Conservation (phyloP, 2,113 vertebrate genomes). For the Sapayoa aenigma region DNA sequence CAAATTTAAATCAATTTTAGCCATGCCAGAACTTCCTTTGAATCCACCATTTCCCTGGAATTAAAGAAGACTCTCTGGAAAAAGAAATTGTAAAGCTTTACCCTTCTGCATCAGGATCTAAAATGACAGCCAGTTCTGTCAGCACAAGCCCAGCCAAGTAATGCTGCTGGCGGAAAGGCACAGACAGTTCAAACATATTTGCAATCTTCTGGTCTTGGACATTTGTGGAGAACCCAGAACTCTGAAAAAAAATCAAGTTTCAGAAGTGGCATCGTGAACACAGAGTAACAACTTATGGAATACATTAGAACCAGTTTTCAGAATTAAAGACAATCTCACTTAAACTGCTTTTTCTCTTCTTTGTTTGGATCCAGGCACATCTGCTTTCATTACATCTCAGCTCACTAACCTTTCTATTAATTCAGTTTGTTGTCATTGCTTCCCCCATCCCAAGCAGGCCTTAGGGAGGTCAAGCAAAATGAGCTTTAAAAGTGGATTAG, state of each 20-base stretch:
- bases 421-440: neutral
- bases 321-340: neutral
- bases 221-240: conserved; percentile 96
- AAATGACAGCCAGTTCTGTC: conserved; percentile 90
- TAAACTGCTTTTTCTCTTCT: neutral
- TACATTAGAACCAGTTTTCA: neutral
- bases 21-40: neutral
- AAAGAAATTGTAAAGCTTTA: conserved; percentile 66
- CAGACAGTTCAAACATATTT: conserved; percentile 98
- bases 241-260: conserved; percentile 73
- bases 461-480: neutral
- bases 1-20: neutral
- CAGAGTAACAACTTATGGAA: neutral
- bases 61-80: neutral
- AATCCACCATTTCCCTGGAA: neutral
- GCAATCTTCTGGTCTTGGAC: conserved; percentile 98
- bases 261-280: neutral
- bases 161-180: conserved; percentile 97
- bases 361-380: neutral
- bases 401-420: neutral
- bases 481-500: conserved; percentile 9
- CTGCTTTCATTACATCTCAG: neutral
- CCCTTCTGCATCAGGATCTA: conserved; percentile 96
- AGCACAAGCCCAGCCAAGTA: conserved; percentile 93
- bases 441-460: neutral